A percentile compares a stretch with the other conserved stretches of the same genome.
Conservation (phyloP, 2,888 invertebrate genomes). For the Caenorhabditis sp. region DNA sequence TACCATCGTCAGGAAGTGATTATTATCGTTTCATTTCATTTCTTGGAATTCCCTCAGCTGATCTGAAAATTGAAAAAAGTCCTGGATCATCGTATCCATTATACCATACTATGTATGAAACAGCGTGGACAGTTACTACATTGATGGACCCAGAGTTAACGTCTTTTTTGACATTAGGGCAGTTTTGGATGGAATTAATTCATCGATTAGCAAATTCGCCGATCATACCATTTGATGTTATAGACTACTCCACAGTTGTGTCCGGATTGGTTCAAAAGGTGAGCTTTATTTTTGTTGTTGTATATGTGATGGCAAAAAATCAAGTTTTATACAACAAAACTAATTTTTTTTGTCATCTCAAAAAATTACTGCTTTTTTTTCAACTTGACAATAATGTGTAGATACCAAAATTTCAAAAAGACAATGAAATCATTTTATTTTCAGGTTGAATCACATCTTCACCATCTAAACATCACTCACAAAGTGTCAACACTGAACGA, state of each 20-base stretch:
- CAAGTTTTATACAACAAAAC: not conserved
- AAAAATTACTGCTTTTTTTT: too few relatives aligned
- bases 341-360: not conserved
- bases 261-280: constrained; percentile 16
- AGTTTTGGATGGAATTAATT: constrained; percentile 39
- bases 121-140: constrained; percentile 44
- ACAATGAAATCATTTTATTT: not conserved
- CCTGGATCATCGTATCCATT: constrained; percentile 46
- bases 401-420: too few relatives aligned
- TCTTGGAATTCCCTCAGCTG: constrained; percentile 44
- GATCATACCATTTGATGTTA: constrained; percentile 46
- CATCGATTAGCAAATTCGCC: constrained; percentile 44
- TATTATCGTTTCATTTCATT: constrained; percentile 52
- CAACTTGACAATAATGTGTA: too few relatives aligned
- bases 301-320: not conserved
- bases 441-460: constrained; percentile 22
- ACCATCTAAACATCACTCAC: constrained; percentile 21
- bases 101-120: constrained; percentile 56
- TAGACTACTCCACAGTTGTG: constrained; percentile 37
- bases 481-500: constrained; percentile 13
- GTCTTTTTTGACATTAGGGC: constrained; percentile 31
- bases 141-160: constrained; percentile 31
- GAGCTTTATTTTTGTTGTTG: not conserved
- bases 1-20: constrained; percentile 47
- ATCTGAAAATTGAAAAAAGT: constrained; percentile 43